Percentiles rank a stretch among this genome's conserved stretches.
Evolutionary conservation across 2,888 invertebrate species (phyloP).

Genomic region (Heliconius cydno): DNA sequence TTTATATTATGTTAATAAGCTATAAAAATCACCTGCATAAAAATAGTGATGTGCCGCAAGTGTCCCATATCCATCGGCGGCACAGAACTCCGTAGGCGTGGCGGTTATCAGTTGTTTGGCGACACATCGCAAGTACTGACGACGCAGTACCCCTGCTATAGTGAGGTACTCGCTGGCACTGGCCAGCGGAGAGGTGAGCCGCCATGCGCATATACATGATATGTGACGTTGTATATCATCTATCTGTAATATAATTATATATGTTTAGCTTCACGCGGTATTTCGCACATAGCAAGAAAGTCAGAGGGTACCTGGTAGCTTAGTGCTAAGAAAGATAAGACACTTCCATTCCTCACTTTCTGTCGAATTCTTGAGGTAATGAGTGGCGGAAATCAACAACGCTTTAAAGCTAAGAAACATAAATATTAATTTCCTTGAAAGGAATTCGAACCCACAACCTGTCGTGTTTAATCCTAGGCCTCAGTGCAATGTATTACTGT

Average conservation of each 20-base stretch:
- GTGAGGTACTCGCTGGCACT: conserved; percentile 80
- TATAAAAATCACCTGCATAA: conserved; percentile 64
- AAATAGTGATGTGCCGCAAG: conserved; percentile 89
- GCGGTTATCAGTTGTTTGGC: conserved; percentile 78
- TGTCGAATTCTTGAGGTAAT: too few species aligned
- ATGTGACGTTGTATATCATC: conserved; percentile 93
- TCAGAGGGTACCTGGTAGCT: too few species aligned
- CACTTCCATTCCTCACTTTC: too few species aligned
- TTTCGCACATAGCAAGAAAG: too few species aligned
- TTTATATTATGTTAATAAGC: not conserved
- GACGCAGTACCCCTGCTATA: conserved; percentile 84
- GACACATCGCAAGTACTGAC: conserved; percentile 85
- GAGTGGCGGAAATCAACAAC: too few species aligned
- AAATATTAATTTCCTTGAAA: too few species aligned
- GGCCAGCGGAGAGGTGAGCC: conserved; percentile 87
- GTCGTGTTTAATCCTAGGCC: too few species aligned
- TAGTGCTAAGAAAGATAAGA: too few species aligned
- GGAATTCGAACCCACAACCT: too few species aligned
- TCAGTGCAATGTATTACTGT: too few species aligned
- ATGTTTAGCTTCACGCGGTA: too few species aligned
- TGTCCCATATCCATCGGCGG: conserved; percentile 91
- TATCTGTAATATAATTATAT: conserved; percentile 66
- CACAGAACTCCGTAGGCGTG: conserved; percentile 87
- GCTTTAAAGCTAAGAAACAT: too few species aligned
- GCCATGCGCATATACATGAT: conserved; percentile 88